Evolutionary conservation across 2,888 invertebrate species (phyloP), one percentile per base, ranked within the genome.

Genomic region (Spatulosminthurus flaviceps): DNA sequence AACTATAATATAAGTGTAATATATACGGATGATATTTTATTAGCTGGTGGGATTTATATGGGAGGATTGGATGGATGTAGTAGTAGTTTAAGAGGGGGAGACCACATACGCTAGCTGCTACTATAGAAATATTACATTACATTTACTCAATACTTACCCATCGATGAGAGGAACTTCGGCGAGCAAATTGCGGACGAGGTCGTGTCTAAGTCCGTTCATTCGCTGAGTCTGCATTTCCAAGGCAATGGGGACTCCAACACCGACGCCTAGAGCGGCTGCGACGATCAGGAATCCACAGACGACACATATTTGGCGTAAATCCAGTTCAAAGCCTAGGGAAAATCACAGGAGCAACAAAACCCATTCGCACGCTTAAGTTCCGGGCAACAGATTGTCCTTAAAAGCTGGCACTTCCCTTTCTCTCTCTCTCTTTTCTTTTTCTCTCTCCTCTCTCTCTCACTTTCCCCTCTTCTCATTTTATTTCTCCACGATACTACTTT

Each of bases 81-180:
- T 34, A 34, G 34, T 34, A 4, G 34, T 4, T 34, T 7, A 9
- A 34, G 34, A 34, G 34, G 9, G 34, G 9, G 34, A 34, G 34
- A 34, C 5, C 34, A 34, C 34, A 34, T 34, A 34, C 34, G 34
- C 34, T 9, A 7, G 4, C 9, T 9, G 34, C 34, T 34, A 34
- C 34, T n/a, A n/a, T n/a, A n/a, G n/a, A 34, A 34, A 34, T 34
- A 34, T 34, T 34, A 34, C 16, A 72, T 26, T 41, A 64, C 26
- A 64, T 29, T 16, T 11, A 76, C n/a, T n/a, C 19, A 2, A 5
- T 73, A 73, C 82, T 83, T 81, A 85, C 85, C 85, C 85, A 71
- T 85, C 85, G 78, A 85, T 82, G 78, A 85, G 83, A 67, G 85
- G 85, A 80, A 84, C 85, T 83, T 85, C 85, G 61, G 83, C 77